phyloP scores from a whole-genome alignment of 2,113 vertebrate species.

The Nycticebus coucang region DNA sequence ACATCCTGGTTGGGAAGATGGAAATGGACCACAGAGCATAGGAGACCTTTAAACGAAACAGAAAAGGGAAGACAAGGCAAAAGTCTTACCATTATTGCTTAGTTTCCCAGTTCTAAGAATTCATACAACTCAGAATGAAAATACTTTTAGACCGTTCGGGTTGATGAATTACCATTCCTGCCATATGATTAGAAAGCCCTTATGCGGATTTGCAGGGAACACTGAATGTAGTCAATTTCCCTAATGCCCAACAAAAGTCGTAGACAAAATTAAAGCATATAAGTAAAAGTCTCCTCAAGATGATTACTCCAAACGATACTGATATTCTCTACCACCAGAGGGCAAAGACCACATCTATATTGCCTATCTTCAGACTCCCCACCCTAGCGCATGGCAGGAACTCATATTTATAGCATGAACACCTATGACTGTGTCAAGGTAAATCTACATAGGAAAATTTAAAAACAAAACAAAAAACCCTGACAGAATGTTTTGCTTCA shows the following conservation, averaged over 20 bases:
- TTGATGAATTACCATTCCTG: conserved; percentile 28
- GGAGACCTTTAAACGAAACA: background rate
- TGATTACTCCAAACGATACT: background rate
- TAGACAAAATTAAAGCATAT: conserved; percentile 16
- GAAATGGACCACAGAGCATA: background rate
- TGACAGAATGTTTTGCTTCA: background rate
- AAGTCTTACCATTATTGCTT: background rate
- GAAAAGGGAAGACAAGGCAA: background rate
- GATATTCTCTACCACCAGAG: background rate
- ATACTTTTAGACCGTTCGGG: background rate
- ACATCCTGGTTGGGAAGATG: background rate
- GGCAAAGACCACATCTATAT: background rate
- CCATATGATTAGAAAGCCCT: conserved; percentile 19
- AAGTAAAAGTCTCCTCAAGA: background rate
- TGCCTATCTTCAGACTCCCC: background rate
- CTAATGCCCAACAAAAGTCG: background rate
- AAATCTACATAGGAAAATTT: background rate
- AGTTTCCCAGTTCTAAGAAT: conserved; percentile 51
- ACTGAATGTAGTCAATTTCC: background rate
- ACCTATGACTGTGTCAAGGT: background rate
- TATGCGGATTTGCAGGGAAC: background rate
- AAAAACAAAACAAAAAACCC: background rate
- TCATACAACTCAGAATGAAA: conserved; percentile 41
- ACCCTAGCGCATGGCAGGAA: background rate
- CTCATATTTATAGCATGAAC: conserved; percentile 23